Evolutionary conservation across 2,797 vertebrate species (phyloP).

Genomic region (Enteromius fasciolatus): DNA sequence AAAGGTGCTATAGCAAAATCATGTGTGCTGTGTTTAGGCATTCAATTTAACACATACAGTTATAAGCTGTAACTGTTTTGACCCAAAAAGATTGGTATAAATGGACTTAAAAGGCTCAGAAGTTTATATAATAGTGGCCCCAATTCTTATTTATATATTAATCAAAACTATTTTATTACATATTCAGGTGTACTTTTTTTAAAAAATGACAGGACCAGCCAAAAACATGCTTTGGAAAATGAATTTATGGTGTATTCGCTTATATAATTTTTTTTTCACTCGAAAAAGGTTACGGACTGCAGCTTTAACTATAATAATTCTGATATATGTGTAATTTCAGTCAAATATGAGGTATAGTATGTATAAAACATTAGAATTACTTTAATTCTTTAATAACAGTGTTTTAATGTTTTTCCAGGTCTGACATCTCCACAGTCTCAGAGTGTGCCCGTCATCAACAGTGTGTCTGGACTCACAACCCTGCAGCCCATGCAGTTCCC

Average conservation of each 20-base stretch:
- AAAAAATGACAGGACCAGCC: not conserved
- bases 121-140: not conserved
- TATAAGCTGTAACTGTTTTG: not conserved
- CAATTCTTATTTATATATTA: not conserved
- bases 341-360: not conserved
- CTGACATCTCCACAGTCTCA: constrained; percentile 95
- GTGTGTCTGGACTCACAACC: constrained; percentile 89
- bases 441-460: constrained; percentile 97
- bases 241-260: too few species aligned
- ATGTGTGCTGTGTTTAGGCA: not conserved
- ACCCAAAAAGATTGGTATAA: too few species aligned
- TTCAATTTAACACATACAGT: not conserved
- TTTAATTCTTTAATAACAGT: not conserved
- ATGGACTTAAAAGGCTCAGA: not conserved
- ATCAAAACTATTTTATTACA: not conserved
- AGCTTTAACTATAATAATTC: not conserved
- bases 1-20: not conserved
- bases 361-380: not conserved
- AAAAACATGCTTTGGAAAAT: too few species aligned
- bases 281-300: too few species aligned
- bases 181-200: not conserved
- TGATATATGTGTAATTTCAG: not conserved
- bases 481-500: constrained; percentile 95
- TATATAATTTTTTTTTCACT: too few species aligned
- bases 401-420: constrained; percentile 72